Evolutionary conservation across 2,113 vertebrate species (phyloP).

Genomic region (Candoia aspera): DNA sequence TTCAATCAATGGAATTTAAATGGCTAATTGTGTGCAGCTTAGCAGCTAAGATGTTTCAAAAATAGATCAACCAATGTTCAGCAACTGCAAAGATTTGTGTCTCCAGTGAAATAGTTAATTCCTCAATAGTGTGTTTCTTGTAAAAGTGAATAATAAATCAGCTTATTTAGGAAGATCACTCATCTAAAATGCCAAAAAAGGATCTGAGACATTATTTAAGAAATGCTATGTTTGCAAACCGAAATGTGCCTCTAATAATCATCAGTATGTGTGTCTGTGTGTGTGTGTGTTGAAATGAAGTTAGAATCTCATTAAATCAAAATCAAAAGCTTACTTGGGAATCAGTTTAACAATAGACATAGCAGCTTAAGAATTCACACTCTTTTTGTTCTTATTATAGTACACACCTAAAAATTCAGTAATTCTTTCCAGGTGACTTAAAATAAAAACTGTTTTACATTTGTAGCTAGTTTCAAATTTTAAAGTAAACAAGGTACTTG

Average conservation of each 20-base stretch:
- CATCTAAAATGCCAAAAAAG: conserved; percentile 40
- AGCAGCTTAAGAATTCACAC: conserved; percentile 66
- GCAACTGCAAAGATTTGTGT: conserved; percentile 20
- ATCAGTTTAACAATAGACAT: conserved; percentile 66
- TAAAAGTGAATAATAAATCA: conserved; percentile 47
- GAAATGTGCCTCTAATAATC: conserved; percentile 64
- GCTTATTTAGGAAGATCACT: conserved; percentile 47
- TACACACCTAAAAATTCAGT: conserved; percentile 55
- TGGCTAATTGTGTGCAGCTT: background rate
- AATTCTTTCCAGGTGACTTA: conserved; percentile 68
- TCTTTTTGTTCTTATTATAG: conserved; percentile 58
- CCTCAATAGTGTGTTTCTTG: conserved; percentile 35
- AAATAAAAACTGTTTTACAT: conserved; percentile 57
- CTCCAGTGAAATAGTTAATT: conserved; percentile 26
- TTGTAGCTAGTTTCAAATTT: conserved; percentile 66
- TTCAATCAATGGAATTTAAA: background rate
- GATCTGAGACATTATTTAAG: conserved; percentile 56
- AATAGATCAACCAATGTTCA: conserved; percentile 25
- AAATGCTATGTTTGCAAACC: conserved; percentile 39
- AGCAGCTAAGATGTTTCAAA: conserved; percentile 30
- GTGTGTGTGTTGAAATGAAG: conserved; percentile 43
- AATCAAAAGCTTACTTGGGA: conserved; percentile 64
- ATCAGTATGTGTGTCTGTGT: conserved; percentile 35
- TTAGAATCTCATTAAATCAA: conserved; percentile 67
- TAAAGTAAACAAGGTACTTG: conserved; percentile 67